Conservation (phyloP, 2,797 vertebrate genomes). For the Chelidonichthys spinosus region DNA sequence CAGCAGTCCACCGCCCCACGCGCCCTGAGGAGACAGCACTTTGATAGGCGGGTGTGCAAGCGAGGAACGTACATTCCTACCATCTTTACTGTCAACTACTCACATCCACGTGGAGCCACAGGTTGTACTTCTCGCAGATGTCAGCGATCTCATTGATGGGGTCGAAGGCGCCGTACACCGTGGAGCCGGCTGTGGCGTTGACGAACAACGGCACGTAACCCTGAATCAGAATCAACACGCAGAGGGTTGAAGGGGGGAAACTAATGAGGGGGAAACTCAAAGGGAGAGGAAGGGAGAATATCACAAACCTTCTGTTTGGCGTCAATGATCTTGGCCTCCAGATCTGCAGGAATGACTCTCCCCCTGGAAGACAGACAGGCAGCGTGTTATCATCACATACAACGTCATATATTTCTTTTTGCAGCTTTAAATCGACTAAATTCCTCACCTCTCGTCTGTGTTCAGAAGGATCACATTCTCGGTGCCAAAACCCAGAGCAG, state of each 20-base stretch:
- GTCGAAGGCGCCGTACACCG: slow-evolving; percentile 97
- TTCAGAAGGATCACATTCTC: slow-evolving; percentile 97
- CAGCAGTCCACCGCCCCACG: slow-evolving; percentile 97
- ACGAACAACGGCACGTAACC: slow-evolving; percentile 95
- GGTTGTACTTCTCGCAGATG: slow-evolving; percentile 96
- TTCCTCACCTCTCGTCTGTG: slow-evolving; percentile 91
- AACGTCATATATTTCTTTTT: not conserved
- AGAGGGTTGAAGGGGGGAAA: not conserved
- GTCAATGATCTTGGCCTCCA: slow-evolving; percentile 96
- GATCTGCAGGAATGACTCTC: slow-evolving; percentile 96
- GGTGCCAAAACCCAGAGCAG: slow-evolving; percentile 95
- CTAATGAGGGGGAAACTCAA: not conserved
- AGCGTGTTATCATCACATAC: slow-evolving; percentile 9
- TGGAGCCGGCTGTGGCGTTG: slow-evolving; percentile 96
- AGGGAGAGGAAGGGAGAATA: not conserved
- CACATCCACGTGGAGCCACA: slow-evolving; percentile 99
- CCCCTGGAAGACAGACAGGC: slow-evolving; percentile 84
- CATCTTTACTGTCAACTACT: slow-evolving; percentile 48
- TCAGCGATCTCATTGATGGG: slow-evolving; percentile 97
- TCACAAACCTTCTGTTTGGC: slow-evolving; percentile 93
- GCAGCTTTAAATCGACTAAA: not conserved
- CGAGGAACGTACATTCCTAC: not conserved
- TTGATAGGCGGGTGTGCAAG: not conserved
- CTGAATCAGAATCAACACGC: slow-evolving; percentile 69
- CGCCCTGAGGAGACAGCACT: slow-evolving; percentile 84